Evolutionary conservation across 1,140 invertebrate genomes (phyloP).

Genomic region (Brachionus angularis): DNA sequence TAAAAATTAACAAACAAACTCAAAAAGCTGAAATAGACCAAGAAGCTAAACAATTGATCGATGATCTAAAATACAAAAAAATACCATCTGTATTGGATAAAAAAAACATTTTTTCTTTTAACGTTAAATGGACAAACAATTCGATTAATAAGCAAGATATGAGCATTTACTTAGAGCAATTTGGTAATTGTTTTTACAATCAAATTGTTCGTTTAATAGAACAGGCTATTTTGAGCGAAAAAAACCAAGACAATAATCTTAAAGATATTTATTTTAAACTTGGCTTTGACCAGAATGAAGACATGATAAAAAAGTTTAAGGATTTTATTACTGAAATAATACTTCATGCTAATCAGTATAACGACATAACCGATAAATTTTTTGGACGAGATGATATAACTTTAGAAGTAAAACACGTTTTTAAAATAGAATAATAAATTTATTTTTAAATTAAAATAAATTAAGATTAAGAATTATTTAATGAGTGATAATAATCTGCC

Average conservation of each 20-base stretch:
- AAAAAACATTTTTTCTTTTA: background rate
- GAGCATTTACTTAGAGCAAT: conserved; percentile 75
- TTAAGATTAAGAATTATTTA: conserved; percentile 69
- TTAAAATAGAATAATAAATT: background rate
- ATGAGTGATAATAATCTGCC: conserved; percentile 70
- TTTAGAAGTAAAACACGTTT: conserved; percentile 63
- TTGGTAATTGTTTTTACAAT: conserved; percentile 86
- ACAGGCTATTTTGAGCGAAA: conserved; percentile 59
- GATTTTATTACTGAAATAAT: conserved; percentile 74
- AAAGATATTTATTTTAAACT: background rate
- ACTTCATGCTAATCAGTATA: conserved; percentile 90
- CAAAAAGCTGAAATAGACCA: conserved; percentile 87
- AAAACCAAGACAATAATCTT: conserved; percentile 75
- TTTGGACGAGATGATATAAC: conserved; percentile 84
- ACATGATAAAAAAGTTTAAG: conserved; percentile 14
- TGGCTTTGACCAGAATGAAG: background rate
- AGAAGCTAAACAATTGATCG: conserved; percentile 82
- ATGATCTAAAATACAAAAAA: conserved; percentile 79
- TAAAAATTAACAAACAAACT: conserved; percentile 58
- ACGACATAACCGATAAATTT: conserved; percentile 91
- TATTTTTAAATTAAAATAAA: too few relatives aligned
- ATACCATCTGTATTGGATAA: conserved; percentile 60
- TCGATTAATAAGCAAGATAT: background rate
- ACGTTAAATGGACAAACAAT: conserved; percentile 9
- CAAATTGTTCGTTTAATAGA: conserved; percentile 51